Evolutionary conservation across 2,797 vertebrate genomes (phyloP).

Genomic region (Chelmon rostratus): DNA sequence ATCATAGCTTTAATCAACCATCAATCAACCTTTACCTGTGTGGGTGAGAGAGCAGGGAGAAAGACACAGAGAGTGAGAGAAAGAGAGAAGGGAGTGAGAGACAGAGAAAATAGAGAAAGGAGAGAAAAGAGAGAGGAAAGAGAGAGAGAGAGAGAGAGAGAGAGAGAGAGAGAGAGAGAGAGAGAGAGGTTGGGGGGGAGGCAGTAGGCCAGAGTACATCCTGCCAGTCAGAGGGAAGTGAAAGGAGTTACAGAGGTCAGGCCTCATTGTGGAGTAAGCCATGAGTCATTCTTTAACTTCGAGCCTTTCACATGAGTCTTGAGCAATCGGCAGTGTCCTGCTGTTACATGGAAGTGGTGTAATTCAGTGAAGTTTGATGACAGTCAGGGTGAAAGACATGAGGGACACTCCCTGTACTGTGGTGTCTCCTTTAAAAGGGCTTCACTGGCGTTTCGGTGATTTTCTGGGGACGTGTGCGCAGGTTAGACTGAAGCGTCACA

Average conservation of each 20-base stretch:
- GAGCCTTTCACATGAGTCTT: constrained; percentile 59
- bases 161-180: background rate
- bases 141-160: too few species aligned
- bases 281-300: constrained; percentile 68
- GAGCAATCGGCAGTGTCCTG: constrained; percentile 43
- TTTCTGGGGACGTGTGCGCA: constrained; percentile 19
- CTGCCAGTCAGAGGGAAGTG: constrained; percentile 65
- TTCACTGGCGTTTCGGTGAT: constrained; percentile 1
- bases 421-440: constrained; percentile 6
- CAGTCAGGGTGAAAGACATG: constrained; percentile 16
- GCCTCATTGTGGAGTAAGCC: constrained; percentile 63
- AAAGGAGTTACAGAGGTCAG: constrained; percentile 75
- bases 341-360: constrained; percentile 23
- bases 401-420: constrained; percentile 8
- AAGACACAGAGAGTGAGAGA: too few species aligned
- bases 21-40: background rate
- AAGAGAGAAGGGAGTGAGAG: too few species aligned
- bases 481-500: constrained; percentile 8
- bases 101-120: too few species aligned
- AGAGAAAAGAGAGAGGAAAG: too few species aligned
- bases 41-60: background rate
- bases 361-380: constrained; percentile 24
- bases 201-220: constrained; percentile 65
- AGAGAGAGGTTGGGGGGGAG: constrained; percentile 7
- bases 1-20: background rate